phyloP scores from a whole-genome alignment of 1,140 invertebrate species.

The Bombus ignitus region DNA sequence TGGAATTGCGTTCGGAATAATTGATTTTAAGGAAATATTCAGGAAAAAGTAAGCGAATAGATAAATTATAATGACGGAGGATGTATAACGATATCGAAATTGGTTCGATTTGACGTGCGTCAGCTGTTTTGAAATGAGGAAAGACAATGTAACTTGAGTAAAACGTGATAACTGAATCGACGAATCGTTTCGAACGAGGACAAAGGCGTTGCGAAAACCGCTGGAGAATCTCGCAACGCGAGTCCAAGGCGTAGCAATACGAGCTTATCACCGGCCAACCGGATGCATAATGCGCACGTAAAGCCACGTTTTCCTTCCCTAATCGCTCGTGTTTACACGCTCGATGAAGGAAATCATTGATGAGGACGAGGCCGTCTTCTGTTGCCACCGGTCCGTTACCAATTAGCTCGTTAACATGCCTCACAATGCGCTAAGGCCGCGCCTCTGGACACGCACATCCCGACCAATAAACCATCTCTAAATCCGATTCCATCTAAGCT shows the following conservation, averaged over 20 bases:
- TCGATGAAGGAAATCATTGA: constrained; percentile 51
- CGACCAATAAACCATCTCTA: background rate
- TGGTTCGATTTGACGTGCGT: background rate
- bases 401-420: constrained; percentile 44
- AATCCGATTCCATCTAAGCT: background rate
- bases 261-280: background rate
- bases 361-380: constrained; percentile 28
- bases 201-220: background rate
- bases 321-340: constrained; percentile 44
- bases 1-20: no score
- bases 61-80: no score
- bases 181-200: background rate
- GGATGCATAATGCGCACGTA: background rate
- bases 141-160: background rate
- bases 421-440: background rate
- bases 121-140: background rate
- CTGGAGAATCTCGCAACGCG: background rate
- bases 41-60: no score
- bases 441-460: constrained; percentile 14
- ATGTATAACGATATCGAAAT: background rate
- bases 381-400: constrained; percentile 36
- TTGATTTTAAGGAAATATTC: no score
- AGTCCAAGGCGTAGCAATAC: background rate
- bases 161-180: background rate
- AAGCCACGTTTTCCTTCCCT: background rate